Evolutionary conservation across 2,888 invertebrate genomes (phyloP).

Genomic region (Pollenia amentaria): DNA sequence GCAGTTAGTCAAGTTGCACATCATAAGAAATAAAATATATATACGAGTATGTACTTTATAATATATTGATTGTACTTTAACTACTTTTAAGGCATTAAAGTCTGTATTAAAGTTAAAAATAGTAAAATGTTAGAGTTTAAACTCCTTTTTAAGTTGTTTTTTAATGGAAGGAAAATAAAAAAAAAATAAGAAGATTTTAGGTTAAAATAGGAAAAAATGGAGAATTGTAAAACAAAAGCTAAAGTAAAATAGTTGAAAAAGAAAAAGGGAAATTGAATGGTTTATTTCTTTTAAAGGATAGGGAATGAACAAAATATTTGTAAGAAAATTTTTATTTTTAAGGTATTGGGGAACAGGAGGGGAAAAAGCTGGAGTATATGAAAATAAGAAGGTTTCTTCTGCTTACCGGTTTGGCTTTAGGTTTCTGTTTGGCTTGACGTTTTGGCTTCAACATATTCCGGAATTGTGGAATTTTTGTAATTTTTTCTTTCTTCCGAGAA

Average conservation of each 20-base stretch:
- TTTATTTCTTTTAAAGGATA: neutral
- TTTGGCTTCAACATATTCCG: constrained; percentile 84
- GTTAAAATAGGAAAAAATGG: neutral
- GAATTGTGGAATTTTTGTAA: constrained; percentile 76
- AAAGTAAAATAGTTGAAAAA: neutral
- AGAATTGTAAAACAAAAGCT: constrained; percentile 1
- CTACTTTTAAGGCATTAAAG: constrained; percentile 36
- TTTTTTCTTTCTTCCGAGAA: constrained; percentile 62
- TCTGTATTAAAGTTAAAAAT: constrained; percentile 21
- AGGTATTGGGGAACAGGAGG: neutral
- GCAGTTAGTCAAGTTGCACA: constrained; percentile 80
- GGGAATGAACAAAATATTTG: neutral
- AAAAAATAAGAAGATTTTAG: no score
- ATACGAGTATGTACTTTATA: neutral
- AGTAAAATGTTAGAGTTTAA: neutral
- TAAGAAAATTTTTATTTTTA: neutral
- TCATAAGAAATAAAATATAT: constrained; percentile 12
- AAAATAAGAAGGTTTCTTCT: neutral
- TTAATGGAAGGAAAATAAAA: neutral
- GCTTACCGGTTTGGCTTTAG: constrained; percentile 84
- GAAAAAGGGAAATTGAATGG: neutral
- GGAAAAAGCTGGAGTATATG: constrained; percentile 6
- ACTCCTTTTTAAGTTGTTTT: no score
- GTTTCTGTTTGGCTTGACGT: constrained; percentile 84
- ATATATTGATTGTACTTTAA: neutral